phyloP scores from a whole-genome alignment of 2,888 invertebrate species.

The Diogma glabrata region DNA sequence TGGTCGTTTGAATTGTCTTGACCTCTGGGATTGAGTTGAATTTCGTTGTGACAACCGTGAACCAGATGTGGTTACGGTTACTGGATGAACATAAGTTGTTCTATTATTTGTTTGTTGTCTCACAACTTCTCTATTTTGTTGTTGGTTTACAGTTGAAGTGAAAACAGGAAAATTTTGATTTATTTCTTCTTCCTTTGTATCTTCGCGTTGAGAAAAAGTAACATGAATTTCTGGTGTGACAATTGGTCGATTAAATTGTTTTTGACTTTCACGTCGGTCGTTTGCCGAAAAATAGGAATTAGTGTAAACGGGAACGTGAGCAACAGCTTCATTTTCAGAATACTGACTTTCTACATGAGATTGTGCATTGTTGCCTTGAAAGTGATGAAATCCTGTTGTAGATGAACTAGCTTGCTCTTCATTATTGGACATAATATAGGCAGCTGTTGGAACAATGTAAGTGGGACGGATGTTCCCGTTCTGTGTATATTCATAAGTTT shows the following conservation, averaged over 20 bases:
- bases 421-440: not conserved
- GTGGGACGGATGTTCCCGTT: slow-evolving; percentile 11
- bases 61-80: not conserved
- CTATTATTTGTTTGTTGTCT: slow-evolving; percentile 3
- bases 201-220: not conserved
- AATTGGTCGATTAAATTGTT: not conserved
- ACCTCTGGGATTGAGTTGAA: not conserved
- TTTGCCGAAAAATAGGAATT: slow-evolving; percentile 12
- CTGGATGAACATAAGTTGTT: not conserved
- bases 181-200: too few relatives aligned
- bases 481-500: slow-evolving; percentile 12
- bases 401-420: not conserved
- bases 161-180: not conserved
- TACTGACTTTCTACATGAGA: slow-evolving; percentile 21
- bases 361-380: not conserved
- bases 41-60: not conserved
- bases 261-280: not conserved
- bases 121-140: not conserved
- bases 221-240: not conserved
- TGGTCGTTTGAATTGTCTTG: not conserved
- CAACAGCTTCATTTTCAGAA: slow-evolving; percentile 28
- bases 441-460: slow-evolving; percentile 1
- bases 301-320: slow-evolving; percentile 21
- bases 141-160: not conserved
- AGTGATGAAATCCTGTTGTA: not conserved